phyloP scores from a whole-genome alignment of 2,888 invertebrate species.

The Trypoxylon attenuatum region DNA sequence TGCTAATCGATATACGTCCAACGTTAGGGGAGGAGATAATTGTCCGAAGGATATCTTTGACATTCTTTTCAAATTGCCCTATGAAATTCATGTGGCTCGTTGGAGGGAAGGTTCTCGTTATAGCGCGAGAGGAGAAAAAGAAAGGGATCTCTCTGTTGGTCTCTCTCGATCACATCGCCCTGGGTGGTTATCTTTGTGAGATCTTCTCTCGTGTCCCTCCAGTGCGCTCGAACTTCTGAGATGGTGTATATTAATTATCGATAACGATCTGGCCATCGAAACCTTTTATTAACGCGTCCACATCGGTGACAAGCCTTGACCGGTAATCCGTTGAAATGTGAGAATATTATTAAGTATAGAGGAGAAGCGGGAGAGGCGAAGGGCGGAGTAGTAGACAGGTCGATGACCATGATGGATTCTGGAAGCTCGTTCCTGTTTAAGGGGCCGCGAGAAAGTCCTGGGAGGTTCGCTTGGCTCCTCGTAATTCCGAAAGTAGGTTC shows the following conservation, averaged over 20 bases:
- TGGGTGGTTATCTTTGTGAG: conserved; percentile 47
- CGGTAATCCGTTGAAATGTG: conserved; percentile 60
- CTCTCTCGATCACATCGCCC: conserved; percentile 36
- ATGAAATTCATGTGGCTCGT: too few species aligned
- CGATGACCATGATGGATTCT: conserved; percentile 39
- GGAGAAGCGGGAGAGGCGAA: conserved; percentile 4
- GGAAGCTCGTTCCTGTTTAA: conserved; percentile 53
- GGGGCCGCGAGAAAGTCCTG: too few species aligned
- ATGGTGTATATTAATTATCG: conserved; percentile 62
- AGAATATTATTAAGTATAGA: conserved; percentile 62
- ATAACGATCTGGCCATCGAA: conserved; percentile 50
- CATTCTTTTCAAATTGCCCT: conserved; percentile 27
- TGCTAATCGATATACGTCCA: too few species aligned
- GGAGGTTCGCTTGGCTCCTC: too few species aligned
- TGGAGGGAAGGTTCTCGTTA: too few species aligned
- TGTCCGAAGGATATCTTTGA: conserved; percentile 5
- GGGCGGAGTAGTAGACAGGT: too few species aligned
- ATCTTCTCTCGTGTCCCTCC: conserved; percentile 30
- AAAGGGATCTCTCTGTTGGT: not conserved
- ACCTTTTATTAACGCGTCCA: conserved; percentile 50
- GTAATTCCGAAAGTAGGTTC: too few species aligned
- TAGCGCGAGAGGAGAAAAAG: conserved; percentile 20
- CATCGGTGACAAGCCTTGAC: conserved; percentile 51
- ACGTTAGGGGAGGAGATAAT: too few species aligned
- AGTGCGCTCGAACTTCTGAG: too few species aligned